phyloP scores from a whole-genome alignment of 2,797 vertebrate species.

The Taenioides sp. region DNA sequence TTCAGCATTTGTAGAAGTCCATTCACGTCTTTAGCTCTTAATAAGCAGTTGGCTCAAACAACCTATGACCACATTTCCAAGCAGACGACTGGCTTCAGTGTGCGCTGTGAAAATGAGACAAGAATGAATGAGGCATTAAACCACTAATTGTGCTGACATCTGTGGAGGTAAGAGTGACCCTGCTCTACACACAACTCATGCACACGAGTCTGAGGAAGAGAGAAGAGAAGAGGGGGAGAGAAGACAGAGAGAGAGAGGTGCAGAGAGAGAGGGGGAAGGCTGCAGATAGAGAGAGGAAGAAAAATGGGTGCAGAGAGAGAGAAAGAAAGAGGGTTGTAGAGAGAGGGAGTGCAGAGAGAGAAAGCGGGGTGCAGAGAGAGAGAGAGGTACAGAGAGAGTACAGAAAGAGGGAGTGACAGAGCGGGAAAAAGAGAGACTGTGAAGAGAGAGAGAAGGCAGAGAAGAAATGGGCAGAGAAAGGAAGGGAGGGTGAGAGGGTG shows the following conservation, averaged over 20 bases:
- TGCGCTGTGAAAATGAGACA: conserved; percentile 17
- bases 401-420: too few species aligned
- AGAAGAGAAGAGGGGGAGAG: background rate
- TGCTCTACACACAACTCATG: background rate
- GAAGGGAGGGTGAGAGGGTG: too few species aligned
- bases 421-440: too few species aligned
- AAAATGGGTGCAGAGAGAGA: too few species aligned
- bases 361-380: too few species aligned
- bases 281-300: too few species aligned
- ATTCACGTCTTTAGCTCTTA: background rate
- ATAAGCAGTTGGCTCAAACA: conserved; percentile 6
- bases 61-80: conserved; percentile 3
- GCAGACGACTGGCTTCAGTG: background rate
- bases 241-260: background rate
- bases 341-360: too few species aligned
- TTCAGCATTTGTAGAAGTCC: background rate
- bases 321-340: too few species aligned
- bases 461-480: too few species aligned
- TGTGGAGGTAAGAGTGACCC: conserved; percentile 14
- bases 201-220: background rate
- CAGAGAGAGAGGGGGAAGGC: too few species aligned
- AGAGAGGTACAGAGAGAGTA: background rate
- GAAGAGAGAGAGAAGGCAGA: too few species aligned
- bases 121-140: conserved; percentile 17
- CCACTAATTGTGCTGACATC: background rate